A percentile compares a stretch with the other conserved stretches of the same genome.
Evolutionary conservation across 1,140 invertebrate genomes (phyloP).

Genomic region (Archivesica marissinica): DNA sequence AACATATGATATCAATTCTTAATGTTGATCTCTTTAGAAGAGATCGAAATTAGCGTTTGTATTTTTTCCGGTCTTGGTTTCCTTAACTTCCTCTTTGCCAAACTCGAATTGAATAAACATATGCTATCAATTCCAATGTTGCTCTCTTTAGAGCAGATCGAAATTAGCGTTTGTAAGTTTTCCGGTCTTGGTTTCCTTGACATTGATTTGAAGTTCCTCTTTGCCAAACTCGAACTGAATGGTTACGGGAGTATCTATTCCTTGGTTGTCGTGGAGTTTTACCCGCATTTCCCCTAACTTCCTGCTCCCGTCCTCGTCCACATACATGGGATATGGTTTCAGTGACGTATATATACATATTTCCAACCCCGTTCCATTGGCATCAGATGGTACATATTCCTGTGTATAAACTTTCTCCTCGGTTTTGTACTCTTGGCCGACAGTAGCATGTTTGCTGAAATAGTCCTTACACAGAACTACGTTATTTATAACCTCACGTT

Average conservation of each 20-base stretch:
- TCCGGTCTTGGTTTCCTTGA: slow-evolving; percentile 8
- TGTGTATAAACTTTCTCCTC: slow-evolving; percentile 13
- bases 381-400: slow-evolving; percentile 35
- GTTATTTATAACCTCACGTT: not conserved
- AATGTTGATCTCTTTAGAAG: too few species aligned
- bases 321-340: not conserved
- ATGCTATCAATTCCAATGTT: too few species aligned
- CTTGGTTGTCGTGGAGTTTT: not conserved
- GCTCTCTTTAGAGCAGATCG: slow-evolving; percentile 32
- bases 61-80: too few species aligned
- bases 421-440: slow-evolving; percentile 25
- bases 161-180: slow-evolving; percentile 20
- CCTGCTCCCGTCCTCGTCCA: slow-evolving; percentile 3
- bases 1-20: too few species aligned
- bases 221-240: slow-evolving; percentile 46
- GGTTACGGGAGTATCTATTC: not conserved
- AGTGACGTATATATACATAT: slow-evolving; percentile 26
- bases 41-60: too few species aligned
- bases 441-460: slow-evolving; percentile 37
- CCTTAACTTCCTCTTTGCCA: too few species aligned
- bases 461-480: slow-evolving; percentile 45
- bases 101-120: too few species aligned
- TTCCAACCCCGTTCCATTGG: not conserved
- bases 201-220: slow-evolving; percentile 19
- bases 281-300: slow-evolving; percentile 41